Evolutionary conservation across 1,140 invertebrate genomes (phyloP), one percentile per base, ranked within the genome.

Genomic region (Oscheius sp.): DNA sequence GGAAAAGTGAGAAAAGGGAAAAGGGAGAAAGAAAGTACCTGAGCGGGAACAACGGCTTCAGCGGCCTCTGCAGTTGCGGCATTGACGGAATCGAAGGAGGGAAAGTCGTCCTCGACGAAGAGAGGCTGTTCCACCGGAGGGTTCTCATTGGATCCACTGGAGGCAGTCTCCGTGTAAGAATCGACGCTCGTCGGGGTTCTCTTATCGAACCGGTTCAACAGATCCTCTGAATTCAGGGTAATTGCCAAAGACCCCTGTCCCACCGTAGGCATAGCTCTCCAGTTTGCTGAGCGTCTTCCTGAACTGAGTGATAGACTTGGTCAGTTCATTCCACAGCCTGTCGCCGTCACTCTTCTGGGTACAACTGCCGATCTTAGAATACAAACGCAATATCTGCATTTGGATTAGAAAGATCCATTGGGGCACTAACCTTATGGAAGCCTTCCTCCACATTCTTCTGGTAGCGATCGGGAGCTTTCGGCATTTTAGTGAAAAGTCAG

Each of bases 231-330:
- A 55, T 7, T 55, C 28, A 23, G 7, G 15, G 49, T 7, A 55
- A 4, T 55, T 55, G 7, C 49, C 7, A 55, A 7, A 55, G 7
- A 26, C 15, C 10, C 10, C 49, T n/a, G n/a, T n/a, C n/a, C 7
- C 4, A 55, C 49, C 49, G 49, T 55, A 55, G 23, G 49, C 23
- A 23, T 55, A 23, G 49, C 49, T 55, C 49, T 55, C 49, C 7
- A 55, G 23, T 26, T 68, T 63, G 26, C 46, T 42, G 45, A 66
- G 45, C 4, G 46, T 63, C 46, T 66, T 66, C 52, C 23, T 68
- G 55, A 68, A n/a, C 29, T 18, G 20, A 20, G 49, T 42, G 61
- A 63, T 42, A 32, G 13, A 64, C 31, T 68, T 68, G 49, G 49
- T 55, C 49, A 55, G 49, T 26, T 55, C 49, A 26, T 55, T 55